Evolutionary conservation across 2,888 invertebrate species (phyloP).

Genomic region (Hirtodrosophila confusa): DNA sequence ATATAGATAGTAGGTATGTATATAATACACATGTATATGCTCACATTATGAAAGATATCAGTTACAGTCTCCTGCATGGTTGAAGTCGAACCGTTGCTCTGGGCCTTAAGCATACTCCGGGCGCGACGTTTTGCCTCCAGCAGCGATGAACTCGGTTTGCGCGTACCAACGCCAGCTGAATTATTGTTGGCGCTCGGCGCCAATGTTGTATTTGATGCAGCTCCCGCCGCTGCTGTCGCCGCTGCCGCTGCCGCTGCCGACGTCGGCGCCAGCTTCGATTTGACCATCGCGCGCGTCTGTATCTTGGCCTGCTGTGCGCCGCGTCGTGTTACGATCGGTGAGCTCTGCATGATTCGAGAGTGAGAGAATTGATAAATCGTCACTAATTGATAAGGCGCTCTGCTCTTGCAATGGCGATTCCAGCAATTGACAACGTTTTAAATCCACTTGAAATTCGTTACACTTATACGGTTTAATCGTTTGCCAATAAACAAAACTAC

Average conservation of each 20-base stretch:
- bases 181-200: constrained; percentile 68
- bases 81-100: constrained; percentile 27
- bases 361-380: neutral
- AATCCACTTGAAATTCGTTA: no score
- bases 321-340: constrained; percentile 86
- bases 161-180: constrained; percentile 14
- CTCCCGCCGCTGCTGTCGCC: constrained; percentile 9
- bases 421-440: no score
- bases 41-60: constrained; percentile 89
- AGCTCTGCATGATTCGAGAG: constrained; percentile 68
- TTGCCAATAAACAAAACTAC: no score
- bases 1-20: neutral
- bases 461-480: no score
- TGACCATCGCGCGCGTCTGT: constrained; percentile 87
- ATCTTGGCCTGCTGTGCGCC: constrained; percentile 87
- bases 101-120: constrained; percentile 86
- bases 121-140: constrained; percentile 89
- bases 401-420: no score
- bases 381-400: neutral
- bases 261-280: constrained; percentile 55
- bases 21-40: constrained; percentile 52
- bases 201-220: constrained; percentile 39
- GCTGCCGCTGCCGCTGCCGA: constrained; percentile 14
- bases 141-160: constrained; percentile 86
- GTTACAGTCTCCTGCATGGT: constrained; percentile 84